A percentile compares a stretch with the other conserved stretches of the same genome.
These are phyloP conservation scores for Syngnathus floridae DNA, from an alignment of 2,113 vertebrate genomes.

Conservation along the genomic window DNA sequence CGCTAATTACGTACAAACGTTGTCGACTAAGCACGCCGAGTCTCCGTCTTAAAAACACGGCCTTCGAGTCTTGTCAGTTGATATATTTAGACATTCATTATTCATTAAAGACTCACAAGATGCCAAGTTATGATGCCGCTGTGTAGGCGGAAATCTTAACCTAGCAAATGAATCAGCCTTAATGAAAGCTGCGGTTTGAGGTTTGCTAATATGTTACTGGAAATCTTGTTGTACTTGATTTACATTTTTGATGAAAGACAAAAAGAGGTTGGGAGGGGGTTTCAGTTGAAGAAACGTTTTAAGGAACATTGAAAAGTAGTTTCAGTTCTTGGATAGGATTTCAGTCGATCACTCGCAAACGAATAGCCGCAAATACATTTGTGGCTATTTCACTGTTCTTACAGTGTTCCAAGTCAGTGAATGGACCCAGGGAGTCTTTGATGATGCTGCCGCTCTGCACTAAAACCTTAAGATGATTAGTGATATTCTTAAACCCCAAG, in stretches of 20 bases:
- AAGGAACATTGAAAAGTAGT: background rate
- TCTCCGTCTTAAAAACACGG: background rate
- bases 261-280: background rate
- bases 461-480: conserved; percentile 77
- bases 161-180: conserved; percentile 4
- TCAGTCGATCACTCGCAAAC: conserved; percentile 1
- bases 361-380: conserved; percentile 18
- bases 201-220: background rate
- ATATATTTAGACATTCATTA: conserved; percentile 18
- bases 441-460: conserved; percentile 63
- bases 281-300: background rate
- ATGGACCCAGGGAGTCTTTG: conserved; percentile 36
- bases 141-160: conserved; percentile 19
- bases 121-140: conserved; percentile 12
- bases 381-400: conserved; percentile 30
- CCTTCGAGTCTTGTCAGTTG: conserved; percentile 8
- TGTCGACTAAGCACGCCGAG: background rate
- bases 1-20: background rate
- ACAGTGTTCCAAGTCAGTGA: conserved; percentile 23
- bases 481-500: conserved; percentile 72
- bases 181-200: conserved; percentile 10
- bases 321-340: background rate
- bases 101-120: conserved; percentile 28
- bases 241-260: background rate
- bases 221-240: conserved; percentile 2